A percentile compares a stretch with the other conserved stretches of the same genome.
Conservation (phyloP, 2,888 invertebrate genomes). For the Lithophane leautieri region DNA sequence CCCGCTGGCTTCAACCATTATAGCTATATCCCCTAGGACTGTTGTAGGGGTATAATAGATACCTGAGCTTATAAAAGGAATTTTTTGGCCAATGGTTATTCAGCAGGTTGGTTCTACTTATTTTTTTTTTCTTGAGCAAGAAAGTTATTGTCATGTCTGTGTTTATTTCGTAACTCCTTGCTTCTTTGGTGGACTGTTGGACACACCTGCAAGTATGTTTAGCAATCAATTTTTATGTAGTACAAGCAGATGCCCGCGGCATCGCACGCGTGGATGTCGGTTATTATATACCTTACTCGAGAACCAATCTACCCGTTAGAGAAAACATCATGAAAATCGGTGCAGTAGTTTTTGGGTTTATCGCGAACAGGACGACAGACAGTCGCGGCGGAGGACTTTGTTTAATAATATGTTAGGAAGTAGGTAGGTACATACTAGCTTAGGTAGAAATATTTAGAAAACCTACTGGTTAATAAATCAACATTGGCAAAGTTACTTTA, state of each 20-base stretch:
- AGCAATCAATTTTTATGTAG: background rate
- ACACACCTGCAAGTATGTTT: conserved; percentile 3
- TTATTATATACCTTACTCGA: no score
- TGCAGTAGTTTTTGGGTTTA: no score
- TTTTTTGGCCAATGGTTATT: background rate
- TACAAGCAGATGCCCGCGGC: no score
- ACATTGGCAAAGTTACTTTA: background rate
- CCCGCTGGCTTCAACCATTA: conserved; percentile 8
- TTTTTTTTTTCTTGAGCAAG: background rate
- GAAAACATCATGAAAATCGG: no score
- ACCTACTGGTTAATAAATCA: no score
- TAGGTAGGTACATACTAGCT: background rate
- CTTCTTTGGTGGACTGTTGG: conserved; percentile 6
- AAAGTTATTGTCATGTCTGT: background rate
- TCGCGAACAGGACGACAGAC: no score
- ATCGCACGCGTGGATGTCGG: no score
- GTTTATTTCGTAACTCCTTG: background rate
- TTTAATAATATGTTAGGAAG: no score
- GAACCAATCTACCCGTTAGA: no score
- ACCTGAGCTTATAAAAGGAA: background rate
- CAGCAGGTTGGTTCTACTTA: background rate
- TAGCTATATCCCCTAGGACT: background rate
- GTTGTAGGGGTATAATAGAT: background rate
- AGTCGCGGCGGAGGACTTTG: no score
- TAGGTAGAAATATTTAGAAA: background rate